Percentiles rank a stretch among this genome's conserved stretches.
Conservation (phyloP, 2,797 vertebrate species). For the Carduelis carduelis region DNA sequence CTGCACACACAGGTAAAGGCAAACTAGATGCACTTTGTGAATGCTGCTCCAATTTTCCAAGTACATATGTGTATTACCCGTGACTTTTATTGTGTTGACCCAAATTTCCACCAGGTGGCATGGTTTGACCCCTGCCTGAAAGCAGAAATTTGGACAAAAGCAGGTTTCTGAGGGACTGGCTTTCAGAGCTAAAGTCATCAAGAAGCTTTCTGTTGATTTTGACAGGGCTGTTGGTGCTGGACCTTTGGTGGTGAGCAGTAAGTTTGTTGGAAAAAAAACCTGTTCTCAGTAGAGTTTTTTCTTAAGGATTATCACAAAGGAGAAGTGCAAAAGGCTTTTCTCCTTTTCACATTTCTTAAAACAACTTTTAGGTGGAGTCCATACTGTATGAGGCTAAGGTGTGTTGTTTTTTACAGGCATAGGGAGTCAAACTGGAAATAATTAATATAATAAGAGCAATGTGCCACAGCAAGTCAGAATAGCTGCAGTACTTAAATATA, state of each 20-base stretch:
- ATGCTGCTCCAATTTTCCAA: neutral
- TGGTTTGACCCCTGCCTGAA: neutral
- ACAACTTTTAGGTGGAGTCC: neutral
- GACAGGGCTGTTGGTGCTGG: neutral
- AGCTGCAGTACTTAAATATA: neutral
- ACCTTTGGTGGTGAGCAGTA: neutral
- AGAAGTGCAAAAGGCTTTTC: neutral
- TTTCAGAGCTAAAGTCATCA: neutral
- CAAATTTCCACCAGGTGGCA: slow-evolving; percentile 27
- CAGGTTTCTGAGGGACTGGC: neutral
- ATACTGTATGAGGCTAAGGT: neutral
- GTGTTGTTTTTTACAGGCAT: neutral
- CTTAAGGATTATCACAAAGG: neutral
- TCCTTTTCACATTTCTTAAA: neutral
- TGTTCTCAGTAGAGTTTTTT: neutral
- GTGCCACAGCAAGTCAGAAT: neutral
- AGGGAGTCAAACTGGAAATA: neutral
- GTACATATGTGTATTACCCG: neutral
- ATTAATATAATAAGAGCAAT: neutral
- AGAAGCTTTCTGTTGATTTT: neutral
- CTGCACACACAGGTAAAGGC: neutral
- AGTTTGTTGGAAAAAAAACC: neutral
- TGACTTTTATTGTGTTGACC: neutral
- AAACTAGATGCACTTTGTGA: neutral
- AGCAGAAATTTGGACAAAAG: neutral